Evolutionary conservation across 1,140 invertebrate species (phyloP), one percentile per base, ranked within the genome.

Genomic region (Proales similis): DNA sequence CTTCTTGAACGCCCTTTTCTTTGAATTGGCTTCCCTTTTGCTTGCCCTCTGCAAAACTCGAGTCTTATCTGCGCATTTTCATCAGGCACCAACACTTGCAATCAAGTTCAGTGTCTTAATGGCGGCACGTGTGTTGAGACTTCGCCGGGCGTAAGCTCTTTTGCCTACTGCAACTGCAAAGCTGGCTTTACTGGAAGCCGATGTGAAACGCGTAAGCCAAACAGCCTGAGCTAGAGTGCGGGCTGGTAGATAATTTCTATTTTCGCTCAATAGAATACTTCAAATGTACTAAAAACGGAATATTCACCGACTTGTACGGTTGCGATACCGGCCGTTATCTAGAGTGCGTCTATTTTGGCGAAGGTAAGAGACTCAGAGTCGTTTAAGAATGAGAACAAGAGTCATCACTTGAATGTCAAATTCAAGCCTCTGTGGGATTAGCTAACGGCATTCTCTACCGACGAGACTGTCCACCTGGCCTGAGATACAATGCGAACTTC

Each of bases 101-200:
- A 20, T 14, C 47, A 45, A 4, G 84, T 84, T 38, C 88, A 89
- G 1, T 94, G 90, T 68, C 86, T 90, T 76, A 94, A 95, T 73
- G 89, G 89, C 0, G 90, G 88, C 2, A 94, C 90, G 2, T 94
- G 90, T 33, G 24, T 24, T 42, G 57, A 45, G 26, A 61, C 57
- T 12, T 19, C 26, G 17, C 45, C 39, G 22, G 57, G 33, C 24
- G 51, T 39, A 3, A 57, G 24, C 20, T 24, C 39, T 46, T 22
- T 20, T 12, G 61, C 46, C 30, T 38, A 38, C 49, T 63, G 61
- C 30, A 48, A n/a, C 30, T 63, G 61, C 29, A 47, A 48, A 26
- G 45, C 61, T 39, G 61, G 61, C 11, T 63, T 48, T 48, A 63
- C 45, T 38, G 61, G 61, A 5, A 4, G 20, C 17, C 27, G 32